phyloP scores from a whole-genome alignment of 2,797 vertebrate species.

The Poliocrania exsul region DNA sequence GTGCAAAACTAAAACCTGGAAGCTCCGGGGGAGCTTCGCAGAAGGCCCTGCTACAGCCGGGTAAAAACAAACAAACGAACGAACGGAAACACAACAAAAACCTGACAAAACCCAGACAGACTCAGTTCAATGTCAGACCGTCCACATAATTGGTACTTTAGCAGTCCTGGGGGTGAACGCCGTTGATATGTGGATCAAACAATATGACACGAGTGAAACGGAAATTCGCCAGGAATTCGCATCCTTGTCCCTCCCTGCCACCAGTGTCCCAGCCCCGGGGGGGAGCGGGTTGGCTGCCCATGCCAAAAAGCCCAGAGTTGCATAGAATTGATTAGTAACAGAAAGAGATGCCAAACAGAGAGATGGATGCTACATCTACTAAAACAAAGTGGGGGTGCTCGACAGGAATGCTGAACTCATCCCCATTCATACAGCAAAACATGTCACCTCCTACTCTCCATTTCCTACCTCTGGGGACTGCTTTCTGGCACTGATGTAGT shows the following conservation, averaged over 20 bases:
- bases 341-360: slow-evolving; percentile 70
- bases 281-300: slow-evolving; percentile 70
- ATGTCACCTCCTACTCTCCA: slow-evolving; percentile 60
- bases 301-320: slow-evolving; percentile 73
- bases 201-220: slow-evolving; percentile 56
- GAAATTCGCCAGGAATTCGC: slow-evolving; percentile 53
- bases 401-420: slow-evolving; percentile 65
- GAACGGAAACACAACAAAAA: slow-evolving; percentile 7
- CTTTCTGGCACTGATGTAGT: slow-evolving; percentile 66
- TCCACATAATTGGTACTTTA: slow-evolving; percentile 39
- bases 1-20: slow-evolving; percentile 68
- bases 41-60: slow-evolving; percentile 42
- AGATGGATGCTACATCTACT: slow-evolving; percentile 53
- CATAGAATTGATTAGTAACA: slow-evolving; percentile 79
- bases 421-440: slow-evolving; percentile 63
- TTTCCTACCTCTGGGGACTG: slow-evolving; percentile 58
- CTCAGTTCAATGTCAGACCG: slow-evolving; percentile 46
- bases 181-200: slow-evolving; percentile 50
- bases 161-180: slow-evolving; percentile 41
- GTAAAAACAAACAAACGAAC: slow-evolving; percentile 54
- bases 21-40: slow-evolving; percentile 26
- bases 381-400: slow-evolving; percentile 65
- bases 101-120: slow-evolving; percentile 32
- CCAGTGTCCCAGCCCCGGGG: slow-evolving; percentile 15
- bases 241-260: slow-evolving; percentile 51